Conservation (phyloP, 2,888 invertebrate species). For the Gastrophysa polygoni region DNA sequence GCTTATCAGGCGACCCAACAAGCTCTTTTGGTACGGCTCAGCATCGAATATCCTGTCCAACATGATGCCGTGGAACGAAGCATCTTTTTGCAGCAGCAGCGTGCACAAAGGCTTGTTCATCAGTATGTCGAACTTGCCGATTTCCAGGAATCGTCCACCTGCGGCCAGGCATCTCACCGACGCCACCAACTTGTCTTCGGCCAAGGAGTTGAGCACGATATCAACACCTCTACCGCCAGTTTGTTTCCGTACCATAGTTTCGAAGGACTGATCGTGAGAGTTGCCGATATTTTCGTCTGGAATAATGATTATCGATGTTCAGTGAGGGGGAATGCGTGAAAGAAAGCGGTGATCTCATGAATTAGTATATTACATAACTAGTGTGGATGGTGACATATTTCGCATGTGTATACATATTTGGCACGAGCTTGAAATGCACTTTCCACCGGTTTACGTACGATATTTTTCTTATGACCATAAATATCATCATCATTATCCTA, state of each 20-base stretch:
- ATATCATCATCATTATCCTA: no score
- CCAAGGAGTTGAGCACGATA: slow-evolving; percentile 86
- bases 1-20: no score
- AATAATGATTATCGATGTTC: no score
- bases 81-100: slow-evolving; percentile 72
- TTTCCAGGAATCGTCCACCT: slow-evolving; percentile 79
- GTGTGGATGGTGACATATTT: no score
- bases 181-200: slow-evolving; percentile 87
- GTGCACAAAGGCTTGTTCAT: slow-evolving; percentile 66
- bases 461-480: no score
- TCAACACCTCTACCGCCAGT: slow-evolving; percentile 91
- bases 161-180: slow-evolving; percentile 66
- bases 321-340: no score
- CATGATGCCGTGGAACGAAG: slow-evolving; percentile 40
- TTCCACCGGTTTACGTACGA: no score
- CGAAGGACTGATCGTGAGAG: slow-evolving; percentile 86
- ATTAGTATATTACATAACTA: no score
- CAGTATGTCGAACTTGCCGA: slow-evolving; percentile 83
- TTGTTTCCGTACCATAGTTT: slow-evolving; percentile 77
- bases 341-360: no score
- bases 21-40: no score
- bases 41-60: not conserved
- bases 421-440: no score
- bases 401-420: no score
- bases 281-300: slow-evolving; percentile 53